phyloP scores from a whole-genome alignment of 2,888 invertebrate genomes.

The Dynastes grantii region DNA sequence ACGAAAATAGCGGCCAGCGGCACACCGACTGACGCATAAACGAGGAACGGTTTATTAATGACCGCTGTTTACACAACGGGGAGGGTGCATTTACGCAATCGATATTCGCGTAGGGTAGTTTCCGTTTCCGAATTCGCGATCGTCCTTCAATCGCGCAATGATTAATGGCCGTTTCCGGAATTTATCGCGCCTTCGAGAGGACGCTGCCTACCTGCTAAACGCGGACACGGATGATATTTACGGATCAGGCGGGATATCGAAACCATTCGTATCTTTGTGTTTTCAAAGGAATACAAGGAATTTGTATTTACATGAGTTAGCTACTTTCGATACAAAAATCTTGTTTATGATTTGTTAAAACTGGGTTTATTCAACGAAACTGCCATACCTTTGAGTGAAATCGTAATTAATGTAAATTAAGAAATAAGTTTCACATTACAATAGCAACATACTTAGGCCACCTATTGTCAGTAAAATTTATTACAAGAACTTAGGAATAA shows the following conservation, averaged over 20 bases:
- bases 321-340: too few relatives aligned
- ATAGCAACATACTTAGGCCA: too few relatives aligned
- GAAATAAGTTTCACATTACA: too few relatives aligned
- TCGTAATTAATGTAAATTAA: too few relatives aligned
- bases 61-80: conserved; percentile 36
- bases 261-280: background rate
- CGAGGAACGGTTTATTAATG: conserved; percentile 22
- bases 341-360: too few relatives aligned
- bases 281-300: background rate
- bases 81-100: conserved; percentile 32
- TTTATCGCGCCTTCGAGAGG: conserved; percentile 36
- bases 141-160: conserved; percentile 36
- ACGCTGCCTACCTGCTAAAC: background rate
- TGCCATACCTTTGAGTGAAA: too few relatives aligned
- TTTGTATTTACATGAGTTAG: background rate
- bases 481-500: too few relatives aligned
- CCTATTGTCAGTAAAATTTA: too few relatives aligned
- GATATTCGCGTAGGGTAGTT: conserved; percentile 29
- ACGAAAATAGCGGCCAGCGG: conserved; percentile 17
- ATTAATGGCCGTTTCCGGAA: conserved; percentile 28
- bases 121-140: conserved; percentile 35
- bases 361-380: too few relatives aligned
- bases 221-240: background rate
- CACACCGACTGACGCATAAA: background rate
- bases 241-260: background rate